Base-by-base conservation (phyloP, 2,113 vertebrate species). In the Clarias gariepinus region DNA sequence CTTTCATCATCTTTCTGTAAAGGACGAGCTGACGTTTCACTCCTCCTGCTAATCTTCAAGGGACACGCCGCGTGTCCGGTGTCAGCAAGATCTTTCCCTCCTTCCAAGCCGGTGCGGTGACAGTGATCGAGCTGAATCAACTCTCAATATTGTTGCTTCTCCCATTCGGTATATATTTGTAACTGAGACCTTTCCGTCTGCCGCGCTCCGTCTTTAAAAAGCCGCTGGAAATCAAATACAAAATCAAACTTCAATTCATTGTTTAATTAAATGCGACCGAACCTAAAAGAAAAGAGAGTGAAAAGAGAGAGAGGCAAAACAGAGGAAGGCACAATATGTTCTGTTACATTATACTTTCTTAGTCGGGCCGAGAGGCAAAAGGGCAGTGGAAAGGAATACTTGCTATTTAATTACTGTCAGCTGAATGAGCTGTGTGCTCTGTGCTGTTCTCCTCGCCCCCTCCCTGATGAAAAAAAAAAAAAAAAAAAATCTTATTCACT, bases 401-500 rank as follows among this genome's bases (percentile, higher is more conserved):
- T 90, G 93, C 94, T 94, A 94, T 95, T 94, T 95, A 94, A 94
- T 95, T 93, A 94, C 92, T 93, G 92, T 94, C 93, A 92, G 94
- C 93, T 94, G 94, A 95, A 95, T 92, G 92, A 94, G 93, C 91
- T 82, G 84, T 88, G 84, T 55, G 81, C 89, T 93, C 90, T 91
- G 91, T 93, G 91, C 92, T 83, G 91, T 85, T 88, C 87, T 87
- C 89, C 89, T 81, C 86, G 21, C 83, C 88, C 92, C 94, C 92
- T 92, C 92, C 91, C 91, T 91, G 92, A 96, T 94, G 92, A 76
- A 73, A 94, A 95, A 94, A 92, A 92, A 93, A 94, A 94, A 91
- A n/a, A n/a, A n/a, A 93, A 94, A 94, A 90, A 92, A 89, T 92
- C 92, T 93, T 95, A 95, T 96, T 96, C 95, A 95, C 95, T 98